Conservation (phyloP, 2,797 vertebrate species). For the Chloroceryle amazona region DNA sequence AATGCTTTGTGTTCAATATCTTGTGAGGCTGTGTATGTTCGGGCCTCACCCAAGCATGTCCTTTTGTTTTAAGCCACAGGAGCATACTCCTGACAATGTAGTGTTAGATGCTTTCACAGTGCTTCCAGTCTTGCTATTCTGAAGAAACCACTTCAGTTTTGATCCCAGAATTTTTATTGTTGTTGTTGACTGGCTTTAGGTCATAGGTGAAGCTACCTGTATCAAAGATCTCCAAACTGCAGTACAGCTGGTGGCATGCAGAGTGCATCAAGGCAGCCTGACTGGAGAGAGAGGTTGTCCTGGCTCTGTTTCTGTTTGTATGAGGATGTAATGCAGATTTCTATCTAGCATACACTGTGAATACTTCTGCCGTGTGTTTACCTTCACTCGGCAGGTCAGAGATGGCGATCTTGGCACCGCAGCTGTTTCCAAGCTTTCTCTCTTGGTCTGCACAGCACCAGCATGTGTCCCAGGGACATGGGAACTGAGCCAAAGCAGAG, state of each 20-base stretch:
- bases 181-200: background rate
- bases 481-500: background rate
- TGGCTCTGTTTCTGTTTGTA: background rate
- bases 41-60: fast-evolving
- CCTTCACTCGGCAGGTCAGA: background rate
- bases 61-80: background rate
- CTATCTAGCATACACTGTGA: background rate
- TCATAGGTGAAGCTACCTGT: background rate
- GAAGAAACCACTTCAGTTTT: background rate
- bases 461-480: background rate
- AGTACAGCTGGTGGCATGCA: background rate
- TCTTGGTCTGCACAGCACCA: background rate
- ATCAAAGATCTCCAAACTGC: background rate
- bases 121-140: background rate
- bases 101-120: background rate
- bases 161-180: background rate
- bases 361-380: fast-evolving
- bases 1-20: background rate
- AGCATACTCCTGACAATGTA: background rate
- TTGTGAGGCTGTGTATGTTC: background rate
- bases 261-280: background rate
- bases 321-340: background rate
- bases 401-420: background rate
- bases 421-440: background rate
- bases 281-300: background rate